Percentiles rank a stretch among this genome's conserved stretches.
Conservation (phyloP, 35 echinoderm and acorn worm genomes). For the Patiria miniata region DNA sequence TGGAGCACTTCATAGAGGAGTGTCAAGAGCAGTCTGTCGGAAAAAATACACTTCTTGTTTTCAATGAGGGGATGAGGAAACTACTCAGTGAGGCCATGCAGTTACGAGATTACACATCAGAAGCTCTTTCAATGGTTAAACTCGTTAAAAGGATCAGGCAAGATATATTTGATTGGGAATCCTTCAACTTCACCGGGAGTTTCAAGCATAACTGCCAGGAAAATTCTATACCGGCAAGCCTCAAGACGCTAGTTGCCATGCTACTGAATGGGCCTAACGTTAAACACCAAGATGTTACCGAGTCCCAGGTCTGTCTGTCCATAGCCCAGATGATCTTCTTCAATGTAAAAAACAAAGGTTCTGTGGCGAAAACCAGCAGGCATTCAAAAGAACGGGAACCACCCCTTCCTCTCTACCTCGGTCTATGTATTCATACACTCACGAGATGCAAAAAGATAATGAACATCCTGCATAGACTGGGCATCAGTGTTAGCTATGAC, state of each 20-base stretch:
- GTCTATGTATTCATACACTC: not conserved
- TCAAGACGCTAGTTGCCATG: too few species aligned
- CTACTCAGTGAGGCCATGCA: not conserved
- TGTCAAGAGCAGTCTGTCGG: not conserved
- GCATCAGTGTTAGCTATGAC: slow-evolving; percentile 19
- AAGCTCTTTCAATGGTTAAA: slow-evolving; percentile 12
- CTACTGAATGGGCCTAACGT: not conserved
- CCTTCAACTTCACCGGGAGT: not conserved
- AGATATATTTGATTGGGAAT: slow-evolving; percentile 12
- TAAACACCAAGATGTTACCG: not conserved
- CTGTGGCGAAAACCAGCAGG: not conserved
- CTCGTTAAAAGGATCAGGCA: not conserved
- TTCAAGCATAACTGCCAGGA: not conserved
- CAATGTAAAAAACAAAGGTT: not conserved
- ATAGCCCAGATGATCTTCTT: not conserved
- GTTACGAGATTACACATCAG: not conserved
- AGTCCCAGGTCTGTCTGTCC: not conserved
- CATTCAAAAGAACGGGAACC: not conserved
- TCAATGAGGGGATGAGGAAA: not conserved
- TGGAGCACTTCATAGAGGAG: slow-evolving; percentile 17
- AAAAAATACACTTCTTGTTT: not conserved
- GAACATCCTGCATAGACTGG: not conserved
- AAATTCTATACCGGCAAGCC: not conserved
- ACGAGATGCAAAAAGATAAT: slow-evolving; percentile 7
- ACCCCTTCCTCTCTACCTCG: not conserved